Percentiles rank a stretch among this genome's conserved stretches.
Evolutionary conservation across 2,797 vertebrate genomes (phyloP).

Genomic region (Anabas testudineus): DNA sequence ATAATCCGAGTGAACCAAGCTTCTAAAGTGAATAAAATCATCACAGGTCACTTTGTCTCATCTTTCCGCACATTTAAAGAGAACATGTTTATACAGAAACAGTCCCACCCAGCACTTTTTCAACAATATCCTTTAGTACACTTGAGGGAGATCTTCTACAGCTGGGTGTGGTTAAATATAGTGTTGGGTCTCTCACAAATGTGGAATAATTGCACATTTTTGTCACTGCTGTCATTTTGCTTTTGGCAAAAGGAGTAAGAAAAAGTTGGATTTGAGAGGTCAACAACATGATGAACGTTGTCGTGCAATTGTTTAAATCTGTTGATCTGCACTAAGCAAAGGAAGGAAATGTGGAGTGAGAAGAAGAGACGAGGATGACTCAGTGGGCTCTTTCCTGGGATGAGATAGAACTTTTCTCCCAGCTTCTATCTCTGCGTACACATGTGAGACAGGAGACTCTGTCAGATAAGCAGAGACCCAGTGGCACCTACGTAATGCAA

Average conservation of each 20-base stretch:
- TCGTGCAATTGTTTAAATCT: neutral
- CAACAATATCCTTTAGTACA: neutral
- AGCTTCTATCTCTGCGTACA: conserved; percentile 61
- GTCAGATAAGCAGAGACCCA: conserved; percentile 61
- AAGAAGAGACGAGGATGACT: neutral
- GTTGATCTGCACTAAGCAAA: neutral
- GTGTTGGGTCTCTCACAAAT: neutral
- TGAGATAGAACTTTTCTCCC: conserved; percentile 14
- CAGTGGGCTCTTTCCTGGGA: conserved; percentile 26
- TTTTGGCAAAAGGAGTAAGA: neutral
- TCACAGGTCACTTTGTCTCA: neutral
- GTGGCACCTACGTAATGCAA: conserved; percentile 40
- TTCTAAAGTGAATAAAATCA: neutral
- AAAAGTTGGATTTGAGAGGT: neutral
- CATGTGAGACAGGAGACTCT: conserved; percentile 57
- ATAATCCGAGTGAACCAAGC: neutral
- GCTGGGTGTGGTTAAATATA: conserved; percentile 6
- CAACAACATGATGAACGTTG: neutral
- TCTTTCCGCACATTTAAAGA: neutral
- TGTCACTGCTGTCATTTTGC: neutral
- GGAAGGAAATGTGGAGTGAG: neutral
- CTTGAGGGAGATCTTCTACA: conserved; percentile 13
- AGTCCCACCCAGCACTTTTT: conserved; percentile 8
- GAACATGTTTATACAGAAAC: neutral
- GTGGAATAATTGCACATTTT: neutral